phyloP scores from a whole-genome alignment of 2,888 invertebrate species.

The Neelides folsomi region DNA sequence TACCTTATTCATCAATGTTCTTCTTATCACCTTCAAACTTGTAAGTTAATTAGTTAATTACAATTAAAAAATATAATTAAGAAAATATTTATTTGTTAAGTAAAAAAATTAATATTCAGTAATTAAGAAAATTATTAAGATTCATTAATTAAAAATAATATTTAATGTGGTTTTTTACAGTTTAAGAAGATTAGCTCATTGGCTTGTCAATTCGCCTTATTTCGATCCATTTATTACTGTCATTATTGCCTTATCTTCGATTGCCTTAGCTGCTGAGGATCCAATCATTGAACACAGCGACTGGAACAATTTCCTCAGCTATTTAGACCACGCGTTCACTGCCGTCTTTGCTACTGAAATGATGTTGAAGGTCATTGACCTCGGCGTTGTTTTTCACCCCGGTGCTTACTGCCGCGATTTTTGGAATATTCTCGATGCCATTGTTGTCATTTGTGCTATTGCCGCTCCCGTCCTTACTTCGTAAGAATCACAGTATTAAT shows the following conservation, averaged over 20 bases:
- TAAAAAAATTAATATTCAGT: no score
- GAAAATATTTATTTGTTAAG: no score
- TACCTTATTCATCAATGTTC: constrained; percentile 1
- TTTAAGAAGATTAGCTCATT: background rate
- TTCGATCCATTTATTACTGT: background rate
- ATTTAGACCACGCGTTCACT: constrained; percentile 1
- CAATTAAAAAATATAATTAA: no score
- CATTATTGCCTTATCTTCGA: background rate
- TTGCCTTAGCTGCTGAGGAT: background rate
- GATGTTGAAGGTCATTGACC: constrained; percentile 2
- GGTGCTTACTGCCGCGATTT: constrained; percentile 1
- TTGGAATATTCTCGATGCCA: constrained; percentile 3
- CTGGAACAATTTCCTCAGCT: background rate
- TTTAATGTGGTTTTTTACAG: background rate
- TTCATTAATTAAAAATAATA: background rate
- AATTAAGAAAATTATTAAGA: no score
- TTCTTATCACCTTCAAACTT: background rate
- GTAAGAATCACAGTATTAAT: no score
- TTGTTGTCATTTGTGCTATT: constrained; percentile 1
- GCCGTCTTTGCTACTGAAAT: background rate
- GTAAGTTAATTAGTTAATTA: background rate
- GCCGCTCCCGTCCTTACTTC: background rate
- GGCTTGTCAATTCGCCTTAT: background rate
- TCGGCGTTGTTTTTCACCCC: background rate
- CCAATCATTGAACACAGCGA: background rate